Base-by-base conservation (phyloP, 2,888 invertebrate species). In the Hypselothyrea guttata region DNA sequence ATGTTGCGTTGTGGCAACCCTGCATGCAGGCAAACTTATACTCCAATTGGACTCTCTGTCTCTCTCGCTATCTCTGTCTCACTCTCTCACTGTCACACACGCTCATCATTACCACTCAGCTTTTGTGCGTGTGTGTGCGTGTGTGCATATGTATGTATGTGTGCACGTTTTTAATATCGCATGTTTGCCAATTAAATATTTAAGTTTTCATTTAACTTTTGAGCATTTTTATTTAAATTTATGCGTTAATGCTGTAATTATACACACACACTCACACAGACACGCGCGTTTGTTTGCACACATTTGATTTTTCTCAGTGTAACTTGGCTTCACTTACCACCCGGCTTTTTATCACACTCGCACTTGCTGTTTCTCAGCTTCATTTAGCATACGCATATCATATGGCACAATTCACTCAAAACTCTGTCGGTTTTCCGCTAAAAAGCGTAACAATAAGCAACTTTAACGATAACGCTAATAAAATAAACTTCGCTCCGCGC, bases 351-450 rank as follows among this genome's bases (percentile, higher is more conserved):
- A 18, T 59, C 54, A 69, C 66, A 47, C 49, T 59, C 40, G 59
- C 59, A 40, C 13, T 55, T 46, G 28, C 42, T 42, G 28, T 46
- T 42, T 35, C 49, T 67, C 46, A 35, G 34, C 40, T 56, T 49
- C 61, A 62, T 72, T 72, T 72, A 72, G 67, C 62, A 62, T 61
- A 57, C 61, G 57, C 67, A 68, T 72, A 72, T 72, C 62, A 62
- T 61, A 57, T 67, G 53, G 53, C 72, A 67, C 56, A 4, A 66
- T 16, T 51, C 30, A 61, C 40, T 57, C 40, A 22, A 4, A 51
- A 54, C 67, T 52, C 51, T 35, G 40, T 34, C 35, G 51, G 15
- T 47, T 38, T n/a, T n/a, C n/a, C n/a, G 56, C 61, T 11, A 72
- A 69, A 53, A 56, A 57, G n/a, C n/a, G n/a, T n/a, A n/a, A n/a